These are phyloP conservation scores for Ophioninae sp. DNA, from an alignment of 2,888 invertebrate species.

Conservation along the genomic window DNA sequence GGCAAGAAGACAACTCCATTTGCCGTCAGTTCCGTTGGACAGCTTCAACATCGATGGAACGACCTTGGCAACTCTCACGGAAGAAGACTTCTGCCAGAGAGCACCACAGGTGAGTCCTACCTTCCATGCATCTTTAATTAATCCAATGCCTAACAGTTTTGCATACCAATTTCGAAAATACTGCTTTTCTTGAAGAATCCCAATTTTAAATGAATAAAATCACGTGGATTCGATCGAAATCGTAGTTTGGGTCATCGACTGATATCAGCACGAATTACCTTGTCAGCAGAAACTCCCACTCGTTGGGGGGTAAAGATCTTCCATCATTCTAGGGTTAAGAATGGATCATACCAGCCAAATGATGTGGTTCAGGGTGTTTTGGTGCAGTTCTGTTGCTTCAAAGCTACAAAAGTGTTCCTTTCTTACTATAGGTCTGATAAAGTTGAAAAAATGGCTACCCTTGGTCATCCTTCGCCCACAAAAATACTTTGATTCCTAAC, in stretches of 20 bases:
- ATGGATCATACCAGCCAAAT: not conserved
- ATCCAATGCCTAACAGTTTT: too few species aligned
- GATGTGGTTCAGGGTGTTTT: not conserved
- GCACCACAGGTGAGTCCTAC: conserved; percentile 88
- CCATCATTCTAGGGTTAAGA: not conserved
- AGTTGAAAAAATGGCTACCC: too few species aligned
- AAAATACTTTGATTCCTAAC: not conserved
- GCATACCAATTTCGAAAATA: not conserved
- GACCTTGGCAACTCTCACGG: conserved; percentile 88
- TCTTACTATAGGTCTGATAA: too few species aligned
- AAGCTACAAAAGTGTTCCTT: too few species aligned
- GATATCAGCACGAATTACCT: not conserved
- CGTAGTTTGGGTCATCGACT: not conserved
- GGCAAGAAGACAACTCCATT: conserved; percentile 91
- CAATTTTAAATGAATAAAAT: not conserved
- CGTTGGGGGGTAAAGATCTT: not conserved
- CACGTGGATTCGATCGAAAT: not conserved
- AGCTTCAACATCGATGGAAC: conserved; percentile 92
- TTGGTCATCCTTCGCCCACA: not conserved
- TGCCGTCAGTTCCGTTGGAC: conserved; percentile 88
- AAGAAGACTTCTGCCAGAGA: conserved; percentile 92
- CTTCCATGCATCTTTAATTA: not conserved
- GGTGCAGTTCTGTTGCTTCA: too few species aligned
- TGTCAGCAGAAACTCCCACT: not conserved
- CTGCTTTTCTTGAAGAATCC: not conserved